Evolutionary conservation across 1,140 invertebrate genomes (phyloP).

Genomic region (Lucilia cuprina): DNA sequence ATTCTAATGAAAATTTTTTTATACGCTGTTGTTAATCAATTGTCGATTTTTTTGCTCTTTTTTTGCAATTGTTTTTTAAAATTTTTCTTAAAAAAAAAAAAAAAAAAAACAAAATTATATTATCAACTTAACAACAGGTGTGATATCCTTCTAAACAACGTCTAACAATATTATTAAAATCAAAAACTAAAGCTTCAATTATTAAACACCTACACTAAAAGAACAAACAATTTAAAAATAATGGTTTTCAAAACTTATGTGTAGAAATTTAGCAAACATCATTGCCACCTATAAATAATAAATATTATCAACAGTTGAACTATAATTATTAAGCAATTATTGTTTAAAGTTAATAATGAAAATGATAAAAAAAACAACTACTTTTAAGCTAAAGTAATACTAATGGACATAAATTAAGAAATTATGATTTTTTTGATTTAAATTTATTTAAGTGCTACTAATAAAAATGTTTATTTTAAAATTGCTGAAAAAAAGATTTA

Average conservation of each 20-base stretch:
- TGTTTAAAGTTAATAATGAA: background rate
- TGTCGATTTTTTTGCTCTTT: too few relatives aligned
- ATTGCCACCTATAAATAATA: conserved; percentile 12
- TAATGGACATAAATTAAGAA: too few relatives aligned
- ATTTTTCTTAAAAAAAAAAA: too few relatives aligned
- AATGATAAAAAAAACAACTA: background rate
- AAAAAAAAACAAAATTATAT: background rate
- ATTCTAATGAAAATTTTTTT: too few relatives aligned
- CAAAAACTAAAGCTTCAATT: background rate
- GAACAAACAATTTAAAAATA: background rate
- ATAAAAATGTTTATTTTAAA: too few relatives aligned
- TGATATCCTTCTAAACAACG: conserved; percentile 12
- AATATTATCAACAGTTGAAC: background rate
- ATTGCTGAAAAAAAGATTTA: too few relatives aligned
- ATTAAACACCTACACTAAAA: background rate
- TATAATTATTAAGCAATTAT: background rate
- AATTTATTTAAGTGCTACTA: too few relatives aligned
- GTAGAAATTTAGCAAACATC: conserved; percentile 17
- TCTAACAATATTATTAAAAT: background rate
- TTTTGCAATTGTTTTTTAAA: too few relatives aligned
- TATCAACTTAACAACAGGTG: background rate
- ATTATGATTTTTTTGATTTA: too few relatives aligned
- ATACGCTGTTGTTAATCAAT: too few relatives aligned
- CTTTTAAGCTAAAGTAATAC: too few relatives aligned
- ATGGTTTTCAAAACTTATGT: conserved; percentile 25